Conservation (phyloP, 2,888 invertebrate species). For the Rotaria socialis region DNA sequence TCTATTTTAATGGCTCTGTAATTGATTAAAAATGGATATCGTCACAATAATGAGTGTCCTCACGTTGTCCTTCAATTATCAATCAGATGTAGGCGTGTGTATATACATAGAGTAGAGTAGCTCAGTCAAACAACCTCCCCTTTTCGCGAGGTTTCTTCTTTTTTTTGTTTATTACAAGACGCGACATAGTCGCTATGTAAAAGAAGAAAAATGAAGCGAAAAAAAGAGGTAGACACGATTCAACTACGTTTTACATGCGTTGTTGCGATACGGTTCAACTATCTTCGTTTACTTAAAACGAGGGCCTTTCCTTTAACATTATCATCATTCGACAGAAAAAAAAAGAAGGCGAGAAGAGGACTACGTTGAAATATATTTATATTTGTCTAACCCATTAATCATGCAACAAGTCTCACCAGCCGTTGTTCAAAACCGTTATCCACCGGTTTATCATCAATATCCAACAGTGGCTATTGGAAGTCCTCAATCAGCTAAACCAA, state of each 20-base stretch:
- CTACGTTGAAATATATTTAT: not conserved
- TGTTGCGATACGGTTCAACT: conserved; percentile 18
- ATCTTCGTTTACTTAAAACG: conserved; percentile 15
- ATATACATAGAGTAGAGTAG: not conserved
- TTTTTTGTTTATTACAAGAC: not conserved
- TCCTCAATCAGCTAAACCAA: not conserved
- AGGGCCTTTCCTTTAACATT: not conserved
- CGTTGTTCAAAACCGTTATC: not conserved
- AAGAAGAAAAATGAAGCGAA: conserved; percentile 17
- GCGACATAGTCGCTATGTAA: not conserved
- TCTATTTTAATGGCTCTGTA: not conserved
- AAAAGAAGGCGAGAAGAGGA: not conserved
- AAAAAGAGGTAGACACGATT: not conserved
- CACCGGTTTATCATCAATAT: not conserved
- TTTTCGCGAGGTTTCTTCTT: not conserved
- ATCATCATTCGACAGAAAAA: conserved; percentile 13
- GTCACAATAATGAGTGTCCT: not conserved
- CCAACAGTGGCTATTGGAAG: not conserved
- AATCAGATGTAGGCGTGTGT: not conserved
- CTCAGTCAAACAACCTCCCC: not conserved
- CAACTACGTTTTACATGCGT: not conserved
- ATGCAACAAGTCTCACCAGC: conserved; percentile 20
- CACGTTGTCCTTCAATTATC: conserved; percentile 13
- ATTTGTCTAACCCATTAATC: not conserved
- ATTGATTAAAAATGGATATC: conserved; percentile 18